These are phyloP conservation scores for Oceanodroma leucorhoa DNA, from an alignment of 2,797 vertebrate genomes.

Conservation along the genomic window DNA sequence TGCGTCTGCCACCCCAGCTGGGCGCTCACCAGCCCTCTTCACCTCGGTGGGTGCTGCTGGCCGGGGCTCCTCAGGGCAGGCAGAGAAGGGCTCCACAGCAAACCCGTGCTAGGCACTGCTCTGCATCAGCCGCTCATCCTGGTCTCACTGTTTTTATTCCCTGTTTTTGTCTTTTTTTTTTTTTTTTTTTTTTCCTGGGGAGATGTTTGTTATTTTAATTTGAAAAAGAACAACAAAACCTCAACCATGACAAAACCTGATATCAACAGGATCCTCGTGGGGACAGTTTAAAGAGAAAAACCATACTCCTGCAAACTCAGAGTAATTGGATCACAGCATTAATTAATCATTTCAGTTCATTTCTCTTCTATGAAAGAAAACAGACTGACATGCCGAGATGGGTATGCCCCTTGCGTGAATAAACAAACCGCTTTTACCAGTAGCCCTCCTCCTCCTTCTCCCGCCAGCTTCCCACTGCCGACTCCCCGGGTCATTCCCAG, in stretches of 20 bases:
- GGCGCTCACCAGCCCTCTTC: background rate
- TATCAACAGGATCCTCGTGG: background rate
- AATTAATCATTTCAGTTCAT: conserved; percentile 58
- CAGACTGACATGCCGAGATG: background rate
- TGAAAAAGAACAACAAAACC: background rate
- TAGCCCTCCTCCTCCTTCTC: background rate
- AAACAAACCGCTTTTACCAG: background rate
- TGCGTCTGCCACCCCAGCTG: fast-evolving
- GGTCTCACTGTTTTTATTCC: background rate
- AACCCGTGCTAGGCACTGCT: background rate
- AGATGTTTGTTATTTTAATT: conserved; percentile 3
- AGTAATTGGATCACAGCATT: conserved; percentile 46
- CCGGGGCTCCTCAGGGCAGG: background rate
- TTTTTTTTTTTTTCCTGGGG: background rate
- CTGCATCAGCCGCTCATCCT: background rate
- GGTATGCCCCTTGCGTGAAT: background rate
- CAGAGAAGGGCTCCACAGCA: background rate
- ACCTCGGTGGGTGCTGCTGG: background rate
- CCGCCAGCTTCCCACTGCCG: background rate
- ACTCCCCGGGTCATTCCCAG: background rate
- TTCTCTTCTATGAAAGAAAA: conserved; percentile 37
- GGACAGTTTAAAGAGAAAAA: conserved; percentile 48
- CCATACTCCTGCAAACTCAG: conserved; percentile 12
- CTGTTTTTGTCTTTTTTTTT: background rate
- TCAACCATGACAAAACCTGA: background rate